Conservation (phyloP, 37 sponge, comb jelly and placozoan species). For the Tethya wilhelma region DNA sequence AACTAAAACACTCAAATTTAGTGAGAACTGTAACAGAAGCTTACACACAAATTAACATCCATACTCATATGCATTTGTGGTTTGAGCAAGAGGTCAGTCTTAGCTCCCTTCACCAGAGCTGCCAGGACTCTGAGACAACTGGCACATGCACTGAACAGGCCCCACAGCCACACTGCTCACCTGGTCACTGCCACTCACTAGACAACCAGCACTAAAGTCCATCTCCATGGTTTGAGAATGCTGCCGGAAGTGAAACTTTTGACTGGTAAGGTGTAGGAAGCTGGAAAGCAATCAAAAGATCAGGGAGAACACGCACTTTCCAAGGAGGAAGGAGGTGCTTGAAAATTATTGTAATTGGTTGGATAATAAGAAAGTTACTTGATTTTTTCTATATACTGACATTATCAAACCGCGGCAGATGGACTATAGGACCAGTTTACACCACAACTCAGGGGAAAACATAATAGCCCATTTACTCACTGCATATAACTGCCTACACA, state of each 20-base stretch:
- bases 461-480: not conserved
- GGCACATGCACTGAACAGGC: constrained; percentile 74
- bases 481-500: not conserved
- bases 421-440: constrained; percentile 65
- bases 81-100: not conserved
- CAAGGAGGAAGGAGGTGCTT: too few species aligned
- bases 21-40: too few species aligned
- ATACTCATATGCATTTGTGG: constrained; percentile 43
- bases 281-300: too few species aligned
- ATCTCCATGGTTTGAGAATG: constrained; percentile 74
- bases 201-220: constrained; percentile 71
- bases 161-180: constrained; percentile 68
- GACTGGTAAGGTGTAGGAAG: too few species aligned
- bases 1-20: too few species aligned
- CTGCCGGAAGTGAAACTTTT: too few species aligned
- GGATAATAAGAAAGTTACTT: too few species aligned
- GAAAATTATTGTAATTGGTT: too few species aligned
- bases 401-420: too few species aligned
- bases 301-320: too few species aligned
- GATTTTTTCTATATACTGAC: too few species aligned
- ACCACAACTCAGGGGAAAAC: constrained; percentile 74
- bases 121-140: constrained; percentile 71
- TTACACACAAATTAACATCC: not conserved
- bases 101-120: constrained; percentile 49
- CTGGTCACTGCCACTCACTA: not conserved